Conservation (phyloP, 1,140 invertebrate genomes). For the Chlorops oryzae region DNA sequence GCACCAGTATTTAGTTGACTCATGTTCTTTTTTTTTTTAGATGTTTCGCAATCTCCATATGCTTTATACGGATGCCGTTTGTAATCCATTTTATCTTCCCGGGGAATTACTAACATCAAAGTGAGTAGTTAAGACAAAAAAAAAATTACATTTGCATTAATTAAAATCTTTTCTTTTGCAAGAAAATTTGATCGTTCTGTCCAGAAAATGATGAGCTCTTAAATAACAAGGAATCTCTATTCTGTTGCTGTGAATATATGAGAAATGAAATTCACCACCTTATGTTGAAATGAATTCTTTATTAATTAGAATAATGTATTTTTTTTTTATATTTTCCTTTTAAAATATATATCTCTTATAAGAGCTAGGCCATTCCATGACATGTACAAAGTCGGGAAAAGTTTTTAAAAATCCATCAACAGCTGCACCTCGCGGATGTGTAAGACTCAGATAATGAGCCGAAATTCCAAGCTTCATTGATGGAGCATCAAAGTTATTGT, state of each 20-base stretch:
- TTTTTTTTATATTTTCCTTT: conserved; percentile 7
- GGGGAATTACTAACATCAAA: conserved; percentile 74
- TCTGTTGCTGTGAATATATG: too few species aligned
- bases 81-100: conserved; percentile 91
- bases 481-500: conserved; percentile 17
- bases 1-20: too few species aligned
- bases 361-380: conserved; percentile 37
- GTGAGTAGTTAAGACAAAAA: conserved; percentile 52
- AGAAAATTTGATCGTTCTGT: conserved; percentile 59
- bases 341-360: conserved; percentile 37
- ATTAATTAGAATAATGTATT: too few species aligned
- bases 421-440: conserved; percentile 21
- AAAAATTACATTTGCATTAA: not conserved
- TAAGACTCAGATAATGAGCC: conserved; percentile 33
- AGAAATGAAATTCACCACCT: too few species aligned
- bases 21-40: conserved; percentile 54
- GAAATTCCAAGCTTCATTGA: conserved; percentile 31
- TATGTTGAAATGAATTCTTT: not conserved
- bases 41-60: conserved; percentile 86
- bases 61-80: conserved; percentile 86
- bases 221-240: conserved; percentile 2
- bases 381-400: conserved; percentile 32
- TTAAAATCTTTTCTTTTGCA: conserved; percentile 46
- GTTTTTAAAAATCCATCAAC: conserved; percentile 22
- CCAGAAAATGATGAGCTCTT: conserved; percentile 55